phyloP scores from a whole-genome alignment of 2,113 vertebrate species.

The Campylorhamphus procurvoides region DNA sequence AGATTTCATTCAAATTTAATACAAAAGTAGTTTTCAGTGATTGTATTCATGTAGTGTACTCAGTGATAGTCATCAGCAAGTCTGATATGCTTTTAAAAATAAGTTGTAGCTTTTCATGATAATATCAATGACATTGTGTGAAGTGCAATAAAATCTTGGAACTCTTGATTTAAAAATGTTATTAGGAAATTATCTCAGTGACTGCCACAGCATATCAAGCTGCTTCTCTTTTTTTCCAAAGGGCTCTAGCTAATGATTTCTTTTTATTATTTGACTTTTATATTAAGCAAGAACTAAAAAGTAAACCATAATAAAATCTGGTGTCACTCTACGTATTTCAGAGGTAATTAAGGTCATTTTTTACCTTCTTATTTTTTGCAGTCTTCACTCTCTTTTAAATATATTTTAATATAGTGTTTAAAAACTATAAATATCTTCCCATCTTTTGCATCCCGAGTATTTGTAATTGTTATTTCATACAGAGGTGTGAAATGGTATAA shows the following conservation, averaged over 20 bases:
- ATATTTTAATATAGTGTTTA: background rate
- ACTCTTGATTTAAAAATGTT: background rate
- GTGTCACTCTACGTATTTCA: background rate
- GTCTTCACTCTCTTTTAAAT: background rate
- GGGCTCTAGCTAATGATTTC: background rate
- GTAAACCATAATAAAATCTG: background rate
- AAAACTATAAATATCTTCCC: background rate
- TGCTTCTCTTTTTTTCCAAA: background rate
- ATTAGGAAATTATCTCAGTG: background rate
- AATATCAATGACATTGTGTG: background rate
- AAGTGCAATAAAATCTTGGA: background rate
- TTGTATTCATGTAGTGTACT: background rate
- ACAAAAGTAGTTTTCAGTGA: background rate
- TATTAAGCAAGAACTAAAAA: background rate
- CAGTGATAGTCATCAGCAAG: background rate
- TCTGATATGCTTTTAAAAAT: background rate
- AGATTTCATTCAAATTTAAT: background rate
- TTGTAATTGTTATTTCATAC: background rate
- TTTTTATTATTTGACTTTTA: background rate
- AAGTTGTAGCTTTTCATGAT: background rate
- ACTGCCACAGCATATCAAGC: background rate
- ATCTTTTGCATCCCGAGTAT: background rate
- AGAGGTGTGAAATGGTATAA: background rate
- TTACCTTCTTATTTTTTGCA: background rate
- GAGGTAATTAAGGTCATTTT: background rate